Evolutionary conservation across 2,888 invertebrate genomes (phyloP).

Genomic region (Gasteruption jaculator): DNA sequence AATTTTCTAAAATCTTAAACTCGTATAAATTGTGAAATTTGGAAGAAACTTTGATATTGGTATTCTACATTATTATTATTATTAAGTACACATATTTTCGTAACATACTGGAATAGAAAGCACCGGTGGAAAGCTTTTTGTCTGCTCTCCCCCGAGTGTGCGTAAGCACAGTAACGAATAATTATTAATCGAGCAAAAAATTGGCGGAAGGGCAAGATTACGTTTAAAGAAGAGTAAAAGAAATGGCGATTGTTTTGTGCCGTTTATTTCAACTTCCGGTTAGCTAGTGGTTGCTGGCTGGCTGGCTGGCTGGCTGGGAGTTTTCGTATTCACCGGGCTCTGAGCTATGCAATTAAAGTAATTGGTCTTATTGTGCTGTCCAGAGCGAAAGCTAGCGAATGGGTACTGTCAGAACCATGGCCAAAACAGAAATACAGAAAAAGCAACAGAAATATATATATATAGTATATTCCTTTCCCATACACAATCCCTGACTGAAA

Average conservation of each 20-base stretch:
- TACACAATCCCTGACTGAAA: no score
- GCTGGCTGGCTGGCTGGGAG: conserved; percentile 34
- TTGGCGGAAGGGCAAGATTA: conserved; percentile 34
- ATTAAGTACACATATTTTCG: no score
- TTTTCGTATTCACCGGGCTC: conserved; percentile 39
- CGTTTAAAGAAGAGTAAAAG: conserved; percentile 29
- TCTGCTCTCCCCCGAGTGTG: no score
- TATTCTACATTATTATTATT: no score
- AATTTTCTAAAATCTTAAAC: no score
- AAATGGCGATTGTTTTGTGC: conserved; percentile 39
- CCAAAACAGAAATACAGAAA: conserved; percentile 34
- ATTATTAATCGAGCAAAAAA: conserved; percentile 19
- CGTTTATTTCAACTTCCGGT: conserved; percentile 42
- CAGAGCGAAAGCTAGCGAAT: conserved; percentile 38
- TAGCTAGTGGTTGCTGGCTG: conserved; percentile 22
- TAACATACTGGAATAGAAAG: no score
- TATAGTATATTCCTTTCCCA: no score
- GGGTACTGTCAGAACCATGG: conserved; percentile 35
- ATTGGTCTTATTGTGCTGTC: conserved; percentile 47
- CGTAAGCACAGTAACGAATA: no score
- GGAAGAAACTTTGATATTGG: no score
- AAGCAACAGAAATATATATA: no score
- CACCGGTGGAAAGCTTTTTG: no score
- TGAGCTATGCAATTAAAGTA: conserved; percentile 45
- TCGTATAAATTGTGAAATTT: no score